Conservation (phyloP, 1,140 invertebrate species). For the Dinothrombium tinctorium region DNA sequence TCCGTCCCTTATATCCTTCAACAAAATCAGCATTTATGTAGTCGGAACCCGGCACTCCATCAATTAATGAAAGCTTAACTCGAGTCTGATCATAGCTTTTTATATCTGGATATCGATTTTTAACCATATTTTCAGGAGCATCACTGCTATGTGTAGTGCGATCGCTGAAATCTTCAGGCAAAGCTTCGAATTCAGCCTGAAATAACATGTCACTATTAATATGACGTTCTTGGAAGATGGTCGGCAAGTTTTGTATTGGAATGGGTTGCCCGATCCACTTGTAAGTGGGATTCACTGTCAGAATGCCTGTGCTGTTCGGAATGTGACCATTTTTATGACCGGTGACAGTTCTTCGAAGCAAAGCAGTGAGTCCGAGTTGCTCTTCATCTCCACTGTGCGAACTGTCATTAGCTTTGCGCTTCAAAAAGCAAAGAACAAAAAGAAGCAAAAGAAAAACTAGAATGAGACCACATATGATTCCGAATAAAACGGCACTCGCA, state of each 20-base stretch:
- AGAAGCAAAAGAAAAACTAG: conserved; percentile 14
- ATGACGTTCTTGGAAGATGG: conserved; percentile 16
- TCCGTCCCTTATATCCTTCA: conserved; percentile 63
- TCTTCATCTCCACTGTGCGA: conserved; percentile 12
- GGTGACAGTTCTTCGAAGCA: conserved; percentile 13
- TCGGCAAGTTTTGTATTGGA: conserved; percentile 15
- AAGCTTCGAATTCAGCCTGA: conserved; percentile 22
- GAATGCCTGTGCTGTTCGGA: neutral
- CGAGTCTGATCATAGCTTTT: conserved; percentile 52
- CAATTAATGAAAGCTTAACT: conserved; percentile 46
- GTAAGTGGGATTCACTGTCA: neutral
- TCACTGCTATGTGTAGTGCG: conserved; percentile 62
- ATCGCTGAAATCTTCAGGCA: conserved; percentile 63
- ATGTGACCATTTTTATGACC: conserved; percentile 14
- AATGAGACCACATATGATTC: conserved; percentile 14
- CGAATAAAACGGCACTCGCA: conserved; percentile 13
- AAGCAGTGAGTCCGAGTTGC: conserved; percentile 13
- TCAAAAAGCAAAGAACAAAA: conserved; percentile 14
- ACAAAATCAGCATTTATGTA: conserved; percentile 87
- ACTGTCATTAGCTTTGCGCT: conserved; percentile 10
- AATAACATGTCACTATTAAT: conserved; percentile 14
- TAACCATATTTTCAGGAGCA: conserved; percentile 47
- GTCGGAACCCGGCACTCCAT: conserved; percentile 41
- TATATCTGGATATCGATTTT: conserved; percentile 24
- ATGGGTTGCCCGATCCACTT: conserved; percentile 14